phyloP scores from a whole-genome alignment of 2,113 vertebrate species.

The Haemorhous mexicanus region DNA sequence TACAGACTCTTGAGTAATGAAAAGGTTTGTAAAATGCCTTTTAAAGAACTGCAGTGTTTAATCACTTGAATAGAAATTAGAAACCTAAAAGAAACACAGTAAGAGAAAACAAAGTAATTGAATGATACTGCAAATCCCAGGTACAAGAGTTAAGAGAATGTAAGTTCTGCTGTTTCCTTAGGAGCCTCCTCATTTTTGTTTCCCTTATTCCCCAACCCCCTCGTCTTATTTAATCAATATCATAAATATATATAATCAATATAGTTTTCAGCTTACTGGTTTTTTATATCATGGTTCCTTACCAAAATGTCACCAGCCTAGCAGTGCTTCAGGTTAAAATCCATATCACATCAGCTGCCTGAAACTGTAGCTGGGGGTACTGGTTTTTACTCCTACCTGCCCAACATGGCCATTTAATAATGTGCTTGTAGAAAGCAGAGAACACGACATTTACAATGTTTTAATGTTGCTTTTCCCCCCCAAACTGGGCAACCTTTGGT shows the following conservation, averaged over 20 bases:
- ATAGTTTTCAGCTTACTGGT: not conserved
- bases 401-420: not conserved
- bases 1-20: not conserved
- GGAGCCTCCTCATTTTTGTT: not conserved
- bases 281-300: not conserved
- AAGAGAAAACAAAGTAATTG: not conserved
- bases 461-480: rapidly evolving
- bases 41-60: not conserved
- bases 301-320: not conserved
- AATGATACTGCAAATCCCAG: not conserved
- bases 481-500: not conserved
- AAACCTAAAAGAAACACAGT: not conserved
- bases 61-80: not conserved
- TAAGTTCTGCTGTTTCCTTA: not conserved
- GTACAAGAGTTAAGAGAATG: not conserved
- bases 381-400: not conserved
- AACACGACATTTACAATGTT: not conserved
- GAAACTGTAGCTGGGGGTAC: not conserved
- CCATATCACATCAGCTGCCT: not conserved
- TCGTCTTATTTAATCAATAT: not conserved
- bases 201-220: rapidly evolving
- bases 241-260: not conserved
- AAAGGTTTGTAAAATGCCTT: not conserved
- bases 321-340: not conserved
- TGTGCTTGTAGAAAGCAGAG: not conserved